Base-by-base conservation (phyloP, 2,888 invertebrate genomes). In the Calliopum simillimum region DNA sequence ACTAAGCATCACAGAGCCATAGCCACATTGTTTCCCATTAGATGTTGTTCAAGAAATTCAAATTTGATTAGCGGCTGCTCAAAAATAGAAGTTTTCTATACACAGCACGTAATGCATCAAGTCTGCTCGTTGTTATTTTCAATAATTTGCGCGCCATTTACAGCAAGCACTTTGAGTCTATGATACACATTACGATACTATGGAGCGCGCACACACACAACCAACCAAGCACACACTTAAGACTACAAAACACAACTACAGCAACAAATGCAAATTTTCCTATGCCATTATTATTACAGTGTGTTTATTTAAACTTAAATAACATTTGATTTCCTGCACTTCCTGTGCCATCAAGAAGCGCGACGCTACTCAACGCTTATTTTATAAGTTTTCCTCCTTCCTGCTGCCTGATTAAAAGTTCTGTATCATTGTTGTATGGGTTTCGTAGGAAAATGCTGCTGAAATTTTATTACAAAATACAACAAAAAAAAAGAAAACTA, bases 291-390 rank as follows among this genome's bases (percentile, higher is more conserved):
- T 59, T 59, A 59, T 59, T 59, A 43, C 59, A 59, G 59, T 19
- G 59, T 59, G 59, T 59, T 59, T 59, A 59, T 59, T 43, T 59
- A 33, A 59, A 59, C 59, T 59, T 59, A 19, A 59, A 43, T 59
- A 59, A 59, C 59, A 59, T 59, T 59, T 59, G 59, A 59, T 59
- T 59, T 59, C 59, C 59, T 6, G 33, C 33, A 33, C 33, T 33
- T 33, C 8, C 8, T 33, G 33, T 8, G 2, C 33, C 33, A 33
- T 2, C 33, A 33, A 33, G 8, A n/a, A 33, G 8, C 33, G 59
- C 51, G 51, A 51, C n/a, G 51, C 16, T 11, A 14, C 49, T 49
- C 49, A 33, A 33, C 33, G 33, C 8, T 33, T 33, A 33, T 8
- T 33, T 8, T 33, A 33, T 8, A 33, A 33, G 8, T 33, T 33